Conservation (phyloP, 2,797 vertebrate species). For the Lithobates sylvaticus region DNA sequence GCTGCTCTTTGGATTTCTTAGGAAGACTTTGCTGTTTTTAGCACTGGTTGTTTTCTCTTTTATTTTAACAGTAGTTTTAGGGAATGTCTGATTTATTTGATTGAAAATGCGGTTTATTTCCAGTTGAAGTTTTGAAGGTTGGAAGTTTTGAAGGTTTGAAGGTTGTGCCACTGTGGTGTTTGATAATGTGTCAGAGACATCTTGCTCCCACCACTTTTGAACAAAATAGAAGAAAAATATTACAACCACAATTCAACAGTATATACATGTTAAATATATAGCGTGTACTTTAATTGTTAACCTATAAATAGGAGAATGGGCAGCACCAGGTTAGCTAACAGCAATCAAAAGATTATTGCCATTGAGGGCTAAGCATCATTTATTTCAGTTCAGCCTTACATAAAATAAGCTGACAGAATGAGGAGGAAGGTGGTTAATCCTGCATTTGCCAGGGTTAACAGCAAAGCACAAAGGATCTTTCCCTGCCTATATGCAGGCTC, state of each 20-base stretch:
- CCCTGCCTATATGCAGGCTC: too few relatives aligned
- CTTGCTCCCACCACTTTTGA: neutral
- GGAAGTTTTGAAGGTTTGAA: too few relatives aligned
- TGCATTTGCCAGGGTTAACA: too few relatives aligned
- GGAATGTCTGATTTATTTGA: neutral
- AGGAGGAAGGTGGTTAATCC: too few relatives aligned
- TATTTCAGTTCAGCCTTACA: too few relatives aligned
- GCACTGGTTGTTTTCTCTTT: slow-evolving; percentile 47
- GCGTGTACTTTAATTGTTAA: too few relatives aligned
- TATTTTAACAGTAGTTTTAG: neutral
- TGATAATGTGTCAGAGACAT: neutral
- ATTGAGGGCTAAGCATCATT: too few relatives aligned
- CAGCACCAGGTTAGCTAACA: too few relatives aligned
- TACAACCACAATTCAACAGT: neutral
- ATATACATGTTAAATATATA: neutral
- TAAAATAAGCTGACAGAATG: too few relatives aligned
- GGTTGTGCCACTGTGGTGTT: neutral
- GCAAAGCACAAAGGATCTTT: too few relatives aligned
- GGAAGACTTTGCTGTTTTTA: slow-evolving; percentile 36
- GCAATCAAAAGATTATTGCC: too few relatives aligned
- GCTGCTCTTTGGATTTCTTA: slow-evolving; percentile 34
- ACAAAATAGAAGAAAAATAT: neutral
- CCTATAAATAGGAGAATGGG: too few relatives aligned
- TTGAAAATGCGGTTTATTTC: neutral
- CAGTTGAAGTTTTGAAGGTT: neutral